Evolutionary conservation across 2,888 invertebrate genomes (phyloP), one percentile per base, ranked within the genome.

Genomic region (Agonopterix heracliana): DNA sequence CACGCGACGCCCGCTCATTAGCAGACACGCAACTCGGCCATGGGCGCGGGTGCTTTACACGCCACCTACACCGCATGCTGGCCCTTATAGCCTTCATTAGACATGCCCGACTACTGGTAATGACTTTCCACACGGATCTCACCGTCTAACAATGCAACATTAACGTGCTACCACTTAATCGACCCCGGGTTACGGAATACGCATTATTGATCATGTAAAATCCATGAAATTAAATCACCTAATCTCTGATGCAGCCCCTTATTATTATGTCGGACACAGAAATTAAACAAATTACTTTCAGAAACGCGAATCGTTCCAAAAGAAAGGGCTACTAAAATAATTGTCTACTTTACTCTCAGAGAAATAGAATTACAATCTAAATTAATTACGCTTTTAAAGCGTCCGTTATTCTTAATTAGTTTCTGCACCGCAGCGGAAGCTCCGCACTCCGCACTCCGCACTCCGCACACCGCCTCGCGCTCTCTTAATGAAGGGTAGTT

Each of bases 401-500:
- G 87, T 88, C 87, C 88, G 88, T 88, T 88, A 87, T 87, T 88
- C 87, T 88, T 88, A 88, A 88, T 88, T 88, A 88, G 88, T 88
- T 87, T 86, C 81, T 84, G 88, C 87, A 86, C 87, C 87, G 86
- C 86, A 86, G 81, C 87, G 86, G 85, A 86, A 84, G 84, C 83
- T 74, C 69, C 74, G 61, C 63, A 60, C 62, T 62, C 65, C 68
- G n/a, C n/a, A n/a, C n/a, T n/a, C n/a, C n/a, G n/a, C n/a, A n/a
- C 65, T 75, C 69, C 70, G 70, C 73, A 7, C 26, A 26, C 70
- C 68, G 66, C 61, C 76, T 73, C 81, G 81, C 85, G 79, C 78
- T 78, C 81, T 84, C 84, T 75, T 88, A 87, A 88, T 85, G 87
- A 87, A 87, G 87, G 88, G 88, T 88, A 87, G 86, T 87, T 87